Conservation (phyloP, 2,797 vertebrate species). For the Natrix natrix region DNA sequence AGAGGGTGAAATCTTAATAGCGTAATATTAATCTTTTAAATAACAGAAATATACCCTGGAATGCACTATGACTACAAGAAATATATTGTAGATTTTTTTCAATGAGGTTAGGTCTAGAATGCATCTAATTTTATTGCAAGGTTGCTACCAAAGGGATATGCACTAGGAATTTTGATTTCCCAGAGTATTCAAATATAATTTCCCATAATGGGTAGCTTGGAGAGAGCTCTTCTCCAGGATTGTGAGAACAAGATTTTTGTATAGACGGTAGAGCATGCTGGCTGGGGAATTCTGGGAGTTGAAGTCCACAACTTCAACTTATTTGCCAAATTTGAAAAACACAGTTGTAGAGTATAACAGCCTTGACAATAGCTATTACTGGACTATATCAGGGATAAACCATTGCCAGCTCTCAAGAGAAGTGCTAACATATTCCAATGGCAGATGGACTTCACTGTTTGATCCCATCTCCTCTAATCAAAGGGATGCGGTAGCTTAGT, state of each 20-base stretch:
- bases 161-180: not conserved
- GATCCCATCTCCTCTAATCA: not conserved
- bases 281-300: no score
- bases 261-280: not conserved
- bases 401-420: not conserved
- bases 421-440: not conserved
- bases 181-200: not conserved
- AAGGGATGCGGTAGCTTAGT: no score
- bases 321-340: not conserved
- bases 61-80: not conserved
- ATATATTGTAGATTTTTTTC: not conserved
- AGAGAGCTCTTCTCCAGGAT: not conserved
- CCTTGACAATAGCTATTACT: not conserved
- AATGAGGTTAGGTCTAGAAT: not conserved
- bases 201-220: not conserved
- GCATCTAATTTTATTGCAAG: not conserved
- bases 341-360: not conserved
- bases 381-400: not conserved
- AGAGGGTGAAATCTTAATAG: not conserved
- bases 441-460: not conserved
- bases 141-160: not conserved
- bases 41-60: not conserved
- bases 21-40: slow-evolving; percentile 1
- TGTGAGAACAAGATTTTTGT: not conserved
- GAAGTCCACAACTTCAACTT: not conserved